These are phyloP conservation scores for Mesorhabditis sp. DNA, from an alignment of 2,888 invertebrate species.

Conservation along the genomic window DNA sequence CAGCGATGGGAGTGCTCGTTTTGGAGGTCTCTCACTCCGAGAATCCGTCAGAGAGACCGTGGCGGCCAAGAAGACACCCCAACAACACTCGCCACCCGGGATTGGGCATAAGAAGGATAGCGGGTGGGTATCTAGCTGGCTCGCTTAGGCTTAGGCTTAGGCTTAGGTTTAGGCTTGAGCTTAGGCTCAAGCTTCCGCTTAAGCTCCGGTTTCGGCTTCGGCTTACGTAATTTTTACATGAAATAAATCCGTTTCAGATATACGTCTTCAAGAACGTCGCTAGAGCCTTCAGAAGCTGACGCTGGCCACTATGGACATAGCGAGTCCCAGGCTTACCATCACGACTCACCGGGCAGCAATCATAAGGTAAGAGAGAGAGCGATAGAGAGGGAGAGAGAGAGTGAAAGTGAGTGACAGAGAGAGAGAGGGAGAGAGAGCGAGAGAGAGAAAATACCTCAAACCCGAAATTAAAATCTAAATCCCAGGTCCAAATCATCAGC, in stretches of 20 bases:
- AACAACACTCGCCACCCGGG: slow-evolving; percentile 47
- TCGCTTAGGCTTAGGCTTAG: not conserved
- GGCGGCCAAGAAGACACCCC: slow-evolving; percentile 22
- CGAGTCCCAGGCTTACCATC: not conserved
- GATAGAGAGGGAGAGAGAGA: not conserved
- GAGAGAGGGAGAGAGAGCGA: no score
- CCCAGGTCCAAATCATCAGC: slow-evolving; percentile 20
- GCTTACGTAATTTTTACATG: not conserved
- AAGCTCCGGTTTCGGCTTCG: not conserved
- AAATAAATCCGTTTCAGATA: slow-evolving; percentile 39
- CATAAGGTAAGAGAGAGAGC: not conserved
- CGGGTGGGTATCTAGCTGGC: slow-evolving; percentile 37
- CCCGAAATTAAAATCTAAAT: no score
- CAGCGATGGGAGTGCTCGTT: slow-evolving; percentile 20
- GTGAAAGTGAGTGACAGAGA: not conserved
- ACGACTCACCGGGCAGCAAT: slow-evolving; percentile 10
- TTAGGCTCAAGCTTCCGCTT: no score
- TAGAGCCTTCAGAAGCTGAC: slow-evolving; percentile 57
- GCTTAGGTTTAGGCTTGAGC: not conserved
- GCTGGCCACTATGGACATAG: slow-evolving; percentile 11
- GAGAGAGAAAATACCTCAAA: no score
- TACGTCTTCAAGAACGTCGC: slow-evolving; percentile 57
- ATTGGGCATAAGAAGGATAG: slow-evolving; percentile 56
- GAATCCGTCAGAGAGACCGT: slow-evolving; percentile 57
- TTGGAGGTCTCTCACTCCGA: slow-evolving; percentile 50